Conservation (phyloP, 2,888 invertebrate species). For the Drosophila flavopinicola region DNA sequence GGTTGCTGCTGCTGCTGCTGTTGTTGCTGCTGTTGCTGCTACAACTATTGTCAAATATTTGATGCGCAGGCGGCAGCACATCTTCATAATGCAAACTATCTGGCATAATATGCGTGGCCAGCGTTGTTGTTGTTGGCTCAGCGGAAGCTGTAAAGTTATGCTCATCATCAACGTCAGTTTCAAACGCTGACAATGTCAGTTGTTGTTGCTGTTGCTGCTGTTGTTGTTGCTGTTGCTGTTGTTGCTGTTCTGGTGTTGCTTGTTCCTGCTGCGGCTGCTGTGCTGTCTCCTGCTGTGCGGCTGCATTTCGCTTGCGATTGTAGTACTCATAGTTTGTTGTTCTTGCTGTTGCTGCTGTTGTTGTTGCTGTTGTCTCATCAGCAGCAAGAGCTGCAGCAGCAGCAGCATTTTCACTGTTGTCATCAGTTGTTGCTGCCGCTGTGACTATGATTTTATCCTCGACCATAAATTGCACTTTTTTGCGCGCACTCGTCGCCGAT, state of each 20-base stretch:
- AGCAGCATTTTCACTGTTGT: constrained; percentile 55
- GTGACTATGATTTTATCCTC: constrained; percentile 85
- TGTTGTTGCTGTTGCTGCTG: constrained; percentile 50
- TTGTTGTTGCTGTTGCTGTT: constrained; percentile 29
- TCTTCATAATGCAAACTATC: constrained; percentile 80
- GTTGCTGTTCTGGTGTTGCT: constrained; percentile 22
- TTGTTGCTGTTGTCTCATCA: constrained; percentile 48
- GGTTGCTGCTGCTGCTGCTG: constrained; percentile 28
- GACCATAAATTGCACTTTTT: constrained; percentile 90
- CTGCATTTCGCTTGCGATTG: constrained; percentile 74
- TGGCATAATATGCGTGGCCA: constrained; percentile 53
- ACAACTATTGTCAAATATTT: constrained; percentile 70
- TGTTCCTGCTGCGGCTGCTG: constrained; percentile 23
- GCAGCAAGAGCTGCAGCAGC: constrained; percentile 27
- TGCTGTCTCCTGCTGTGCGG: constrained; percentile 56
- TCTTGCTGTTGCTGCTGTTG: constrained; percentile 15
- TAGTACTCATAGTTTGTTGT: constrained; percentile 81
- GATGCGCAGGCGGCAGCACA: constrained; percentile 64
- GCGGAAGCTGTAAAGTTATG: constrained; percentile 76
- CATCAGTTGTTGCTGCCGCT: constrained; percentile 54
- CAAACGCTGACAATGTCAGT: constrained; percentile 62
- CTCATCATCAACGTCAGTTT: constrained; percentile 72
- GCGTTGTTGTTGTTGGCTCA: constrained; percentile 41
- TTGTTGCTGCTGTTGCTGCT: constrained; percentile 35
- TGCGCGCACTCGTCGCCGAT: constrained; percentile 85